These are phyloP conservation scores for Therioaphis trifolii DNA, from an alignment of 2,888 invertebrate species.

Conservation along the genomic window DNA sequence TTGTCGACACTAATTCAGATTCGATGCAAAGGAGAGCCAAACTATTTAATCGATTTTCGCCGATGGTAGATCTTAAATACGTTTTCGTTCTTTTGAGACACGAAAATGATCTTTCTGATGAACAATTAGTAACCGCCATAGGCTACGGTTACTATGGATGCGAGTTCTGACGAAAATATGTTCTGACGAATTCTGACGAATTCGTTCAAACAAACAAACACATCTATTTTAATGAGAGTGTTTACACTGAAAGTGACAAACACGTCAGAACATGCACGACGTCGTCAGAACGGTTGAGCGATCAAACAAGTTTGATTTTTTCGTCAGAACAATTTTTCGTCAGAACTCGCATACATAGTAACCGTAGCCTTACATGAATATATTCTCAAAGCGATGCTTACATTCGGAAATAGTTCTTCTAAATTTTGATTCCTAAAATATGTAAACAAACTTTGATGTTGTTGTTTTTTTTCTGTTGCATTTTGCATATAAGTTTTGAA, in stretches of 20 bases:
- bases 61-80: slow-evolving; percentile 30
- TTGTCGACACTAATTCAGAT: too few species aligned
- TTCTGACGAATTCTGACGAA: too few species aligned
- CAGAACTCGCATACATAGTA: too few species aligned
- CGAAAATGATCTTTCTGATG: slow-evolving; percentile 24
- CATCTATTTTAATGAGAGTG: too few species aligned
- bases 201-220: too few species aligned
- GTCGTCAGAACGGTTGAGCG: too few species aligned
- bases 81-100: slow-evolving; percentile 27
- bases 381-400: slow-evolving; percentile 39
- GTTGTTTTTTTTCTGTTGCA: slow-evolving; percentile 22
- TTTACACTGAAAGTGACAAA: too few species aligned
- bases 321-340: too few species aligned
- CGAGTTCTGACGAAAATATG: too few species aligned
- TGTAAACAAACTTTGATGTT: slow-evolving; percentile 20
- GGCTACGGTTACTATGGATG: too few species aligned
- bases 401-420: slow-evolving; percentile 28
- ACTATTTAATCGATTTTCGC: slow-evolving; percentile 6
- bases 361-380: slow-evolving; percentile 7
- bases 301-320: too few species aligned
- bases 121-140: neutral
- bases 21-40: neutral
- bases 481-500: slow-evolving; percentile 17
- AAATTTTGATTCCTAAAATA: slow-evolving; percentile 21
- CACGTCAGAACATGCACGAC: too few species aligned